Evolutionary conservation across 2,113 vertebrate genomes (phyloP).

Genomic region (Pampusana beccarii): DNA sequence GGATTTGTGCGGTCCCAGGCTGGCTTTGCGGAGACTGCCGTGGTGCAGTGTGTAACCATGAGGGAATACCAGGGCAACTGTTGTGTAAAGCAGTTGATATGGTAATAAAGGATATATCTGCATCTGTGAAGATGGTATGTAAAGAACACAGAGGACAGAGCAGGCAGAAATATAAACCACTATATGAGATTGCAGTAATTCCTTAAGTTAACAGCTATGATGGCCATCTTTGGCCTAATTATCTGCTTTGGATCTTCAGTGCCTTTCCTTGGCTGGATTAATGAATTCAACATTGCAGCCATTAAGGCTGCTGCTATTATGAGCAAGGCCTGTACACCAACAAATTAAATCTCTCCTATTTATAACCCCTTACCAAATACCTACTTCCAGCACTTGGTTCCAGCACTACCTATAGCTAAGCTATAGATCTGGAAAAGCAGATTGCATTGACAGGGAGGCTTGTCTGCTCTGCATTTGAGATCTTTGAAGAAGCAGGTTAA

Average conservation of each 20-base stretch:
- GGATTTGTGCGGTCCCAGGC: neutral
- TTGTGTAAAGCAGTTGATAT: fast-evolving
- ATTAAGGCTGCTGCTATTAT: neutral
- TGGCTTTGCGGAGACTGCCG: neutral
- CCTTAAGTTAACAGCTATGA: neutral
- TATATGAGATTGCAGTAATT: neutral
- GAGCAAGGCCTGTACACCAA: neutral
- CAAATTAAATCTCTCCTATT: neutral
- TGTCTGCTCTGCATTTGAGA: neutral
- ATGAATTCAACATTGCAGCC: neutral
- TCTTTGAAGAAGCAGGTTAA: neutral
- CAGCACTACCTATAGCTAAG: neutral
- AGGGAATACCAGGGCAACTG: neutral
- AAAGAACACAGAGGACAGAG: neutral
- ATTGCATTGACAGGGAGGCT: neutral
- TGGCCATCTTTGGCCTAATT: neutral
- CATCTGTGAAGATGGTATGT: neutral
- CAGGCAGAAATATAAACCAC: neutral
- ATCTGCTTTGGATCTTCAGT: neutral
- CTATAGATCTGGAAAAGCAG: conserved; percentile 18
- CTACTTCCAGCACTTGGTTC: neutral
- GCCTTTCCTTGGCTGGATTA: neutral
- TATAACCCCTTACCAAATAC: neutral
- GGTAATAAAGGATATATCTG: neutral
- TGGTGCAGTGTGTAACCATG: neutral